phyloP scores from a whole-genome alignment of 35 echinoderm and acorn worm genomes.

The Lytechinus variegatus region DNA sequence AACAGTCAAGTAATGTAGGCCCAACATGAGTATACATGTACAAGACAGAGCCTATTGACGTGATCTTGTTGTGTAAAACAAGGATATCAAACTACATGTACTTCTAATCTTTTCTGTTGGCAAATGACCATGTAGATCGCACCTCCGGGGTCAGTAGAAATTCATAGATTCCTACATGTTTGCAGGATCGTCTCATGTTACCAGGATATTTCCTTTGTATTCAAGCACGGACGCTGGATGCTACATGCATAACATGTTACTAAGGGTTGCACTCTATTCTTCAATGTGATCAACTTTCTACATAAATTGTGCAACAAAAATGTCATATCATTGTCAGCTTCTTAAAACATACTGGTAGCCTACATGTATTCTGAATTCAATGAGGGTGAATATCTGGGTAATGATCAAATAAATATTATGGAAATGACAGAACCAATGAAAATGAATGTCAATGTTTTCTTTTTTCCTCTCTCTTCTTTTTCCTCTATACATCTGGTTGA shows the following conservation, averaged over 20 bases:
- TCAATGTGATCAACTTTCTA: too few relatives aligned
- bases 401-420: neutral
- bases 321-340: too few relatives aligned
- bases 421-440: too few relatives aligned
- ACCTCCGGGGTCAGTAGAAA: neutral
- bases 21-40: too few relatives aligned
- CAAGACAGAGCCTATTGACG: too few relatives aligned
- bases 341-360: too few relatives aligned
- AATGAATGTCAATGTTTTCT: too few relatives aligned
- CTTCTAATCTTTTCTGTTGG: neutral
- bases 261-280: neutral
- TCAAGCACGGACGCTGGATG: neutral
- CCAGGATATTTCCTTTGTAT: constrained; percentile 3
- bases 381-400: neutral
- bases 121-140: neutral
- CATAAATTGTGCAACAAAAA: too few relatives aligned
- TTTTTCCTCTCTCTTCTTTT: too few relatives aligned
- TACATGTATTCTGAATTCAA: neutral
- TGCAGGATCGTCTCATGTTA: neutral
- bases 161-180: constrained; percentile 5
- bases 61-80: too few relatives aligned
- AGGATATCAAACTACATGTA: neutral
- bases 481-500: too few relatives aligned
- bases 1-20: too few relatives aligned
- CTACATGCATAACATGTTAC: neutral